phyloP scores from a whole-genome alignment of 2,888 invertebrate species.

The Agonopterix heracliana region DNA sequence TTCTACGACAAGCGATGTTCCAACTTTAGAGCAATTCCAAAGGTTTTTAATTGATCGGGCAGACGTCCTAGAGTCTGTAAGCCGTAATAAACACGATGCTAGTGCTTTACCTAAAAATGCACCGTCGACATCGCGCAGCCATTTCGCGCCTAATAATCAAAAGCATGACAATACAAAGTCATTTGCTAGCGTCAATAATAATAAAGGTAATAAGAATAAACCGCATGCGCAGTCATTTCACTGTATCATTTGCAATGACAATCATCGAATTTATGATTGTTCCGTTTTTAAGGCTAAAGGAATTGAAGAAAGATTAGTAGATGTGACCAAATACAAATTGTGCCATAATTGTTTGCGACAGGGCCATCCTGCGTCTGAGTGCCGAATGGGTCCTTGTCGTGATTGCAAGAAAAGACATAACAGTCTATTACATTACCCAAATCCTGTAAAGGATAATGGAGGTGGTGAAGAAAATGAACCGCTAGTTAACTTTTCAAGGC shows the following conservation, averaged over 20 bases:
- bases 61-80: conserved; percentile 18
- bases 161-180: conserved; percentile 13
- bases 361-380: conserved; percentile 15
- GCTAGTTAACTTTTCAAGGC: not conserved
- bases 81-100: conserved; percentile 9
- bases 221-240: not conserved
- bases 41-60: conserved; percentile 22
- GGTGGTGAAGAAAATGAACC: not conserved
- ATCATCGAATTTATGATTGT: conserved; percentile 23
- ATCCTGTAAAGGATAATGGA: not conserved
- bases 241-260: conserved; percentile 17
- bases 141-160: conserved; percentile 1
- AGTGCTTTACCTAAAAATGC: not conserved
- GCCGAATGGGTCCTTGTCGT: conserved; percentile 22
- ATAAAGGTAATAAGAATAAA: not conserved
- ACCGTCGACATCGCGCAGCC: not conserved
- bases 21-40: conserved; percentile 19
- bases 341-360: conserved; percentile 18
- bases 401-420: conserved; percentile 20
- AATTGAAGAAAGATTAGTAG: conserved; percentile 9
- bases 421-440: conserved; percentile 15
- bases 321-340: conserved; percentile 14
- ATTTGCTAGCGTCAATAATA: conserved; percentile 8
- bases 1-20: conserved; percentile 8
- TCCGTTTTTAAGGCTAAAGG: conserved; percentile 15